Evolutionary conservation across 1,140 invertebrate genomes (phyloP), one percentile per base, ranked within the genome.

Genomic region (Holotrichia oblita): DNA sequence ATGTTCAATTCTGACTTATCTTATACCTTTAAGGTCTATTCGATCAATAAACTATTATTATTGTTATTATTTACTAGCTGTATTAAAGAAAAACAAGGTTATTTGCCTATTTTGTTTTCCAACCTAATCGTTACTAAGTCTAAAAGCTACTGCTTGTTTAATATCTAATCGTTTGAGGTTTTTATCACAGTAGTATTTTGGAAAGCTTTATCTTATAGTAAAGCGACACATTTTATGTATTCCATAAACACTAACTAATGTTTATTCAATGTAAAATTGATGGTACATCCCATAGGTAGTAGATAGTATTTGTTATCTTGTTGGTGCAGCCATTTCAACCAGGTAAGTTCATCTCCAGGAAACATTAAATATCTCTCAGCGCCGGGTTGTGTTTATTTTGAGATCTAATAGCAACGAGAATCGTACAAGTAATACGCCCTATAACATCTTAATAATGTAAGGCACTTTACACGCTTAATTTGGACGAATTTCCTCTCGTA

Each of bases 391-490:
- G 24, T 69, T 34, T 69, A 69, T 22, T 69, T 69, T 14, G 12
- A 17, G 48, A 55, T 55, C 14, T 55, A 17, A 6, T 55, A n/a
- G 3, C 48, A 55, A 17, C 48, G 14, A 14, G n/a, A 14, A 20
- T n/a, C 12, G 48, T 55, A 55, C 48, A 55, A 20, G 22, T 20
- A 69, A 69, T 34, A 34, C 27, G 22, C 61, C 20, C 61, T 10
- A 69, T 34, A 34, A 69, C 61, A 34, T 69, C 61, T 69, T 69
- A 69, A 69, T 69, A 69, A 69, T 69, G 61, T 69, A 69, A 34
- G 61, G 61, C 14, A 34, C 61, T 69, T 69, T 34, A 69, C 61
- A 69, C 61, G 61, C 61, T 69, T 69, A 69, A 69, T 34, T 69
- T 69, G 61, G 61, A 69, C 61, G 61, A 69, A 69, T 69, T 69